Evolutionary conservation across 1,140 invertebrate species (phyloP).

Genomic region (Panagrolaimus sp.): DNA sequence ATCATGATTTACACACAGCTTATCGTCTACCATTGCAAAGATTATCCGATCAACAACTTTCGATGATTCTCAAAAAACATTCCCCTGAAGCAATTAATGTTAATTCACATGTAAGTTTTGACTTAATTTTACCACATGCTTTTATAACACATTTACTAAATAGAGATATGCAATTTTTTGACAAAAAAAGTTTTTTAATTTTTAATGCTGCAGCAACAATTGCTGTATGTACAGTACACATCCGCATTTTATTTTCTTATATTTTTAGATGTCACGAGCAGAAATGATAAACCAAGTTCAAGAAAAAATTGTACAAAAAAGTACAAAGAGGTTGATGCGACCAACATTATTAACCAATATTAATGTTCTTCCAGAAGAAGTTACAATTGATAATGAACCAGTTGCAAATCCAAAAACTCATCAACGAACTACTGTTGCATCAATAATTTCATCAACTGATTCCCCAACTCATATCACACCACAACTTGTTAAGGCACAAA

Average conservation of each 20-base stretch:
- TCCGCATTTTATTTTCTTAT: neutral
- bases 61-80: constrained; percentile 24
- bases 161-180: no score
- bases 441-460: neutral
- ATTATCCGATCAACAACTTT: constrained; percentile 25
- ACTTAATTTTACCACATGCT: neutral
- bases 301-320: constrained; percentile 18
- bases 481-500: neutral
- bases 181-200: no score
- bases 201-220: no score
- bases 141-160: no score
- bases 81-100: neutral
- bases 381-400: constrained; percentile 17
- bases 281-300: constrained; percentile 26
- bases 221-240: no score
- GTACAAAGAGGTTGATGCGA: constrained; percentile 19
- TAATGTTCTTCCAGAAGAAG: constrained; percentile 12
- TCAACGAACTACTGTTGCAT: constrained; percentile 16
- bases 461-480: neutral
- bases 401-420: neutral
- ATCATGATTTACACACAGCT: constrained; percentile 24
- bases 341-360: constrained; percentile 28
- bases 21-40: constrained; percentile 28
- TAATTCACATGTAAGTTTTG: neutral
- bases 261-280: constrained; percentile 21